phyloP scores from a whole-genome alignment of 2,888 invertebrate genomes.

The Acanthosoma haemorrhoidale region DNA sequence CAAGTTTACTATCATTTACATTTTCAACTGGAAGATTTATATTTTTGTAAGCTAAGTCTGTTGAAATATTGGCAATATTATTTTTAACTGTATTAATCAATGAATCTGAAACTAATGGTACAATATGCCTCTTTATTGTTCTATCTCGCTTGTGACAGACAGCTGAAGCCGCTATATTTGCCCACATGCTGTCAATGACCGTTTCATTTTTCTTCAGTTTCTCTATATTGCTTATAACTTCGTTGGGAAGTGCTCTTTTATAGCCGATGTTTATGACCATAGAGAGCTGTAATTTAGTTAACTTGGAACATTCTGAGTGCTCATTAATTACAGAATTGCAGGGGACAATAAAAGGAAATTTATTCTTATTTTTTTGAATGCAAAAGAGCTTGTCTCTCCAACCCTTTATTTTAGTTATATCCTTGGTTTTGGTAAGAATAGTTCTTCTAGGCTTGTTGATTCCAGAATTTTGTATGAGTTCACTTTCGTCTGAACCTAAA shows the following conservation, averaged over 20 bases:
- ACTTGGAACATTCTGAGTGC: background rate
- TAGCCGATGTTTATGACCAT: conserved; percentile 9
- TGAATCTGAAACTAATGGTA: conserved; percentile 4
- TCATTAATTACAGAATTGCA: background rate
- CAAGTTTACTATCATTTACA: background rate
- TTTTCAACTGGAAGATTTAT: background rate
- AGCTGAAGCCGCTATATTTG: conserved; percentile 16
- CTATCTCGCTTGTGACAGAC: background rate
- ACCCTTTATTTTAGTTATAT: conserved; percentile 18
- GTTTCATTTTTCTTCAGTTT: background rate
- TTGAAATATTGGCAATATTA: background rate
- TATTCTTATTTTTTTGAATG: background rate
- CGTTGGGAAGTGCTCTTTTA: background rate
- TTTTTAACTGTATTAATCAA: background rate
- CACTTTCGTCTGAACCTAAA: no score
- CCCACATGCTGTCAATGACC: conserved; percentile 9
- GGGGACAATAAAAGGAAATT: background rate
- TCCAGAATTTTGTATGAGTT: background rate
- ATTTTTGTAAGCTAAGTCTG: background rate
- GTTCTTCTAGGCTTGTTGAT: no score
- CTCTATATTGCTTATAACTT: background rate
- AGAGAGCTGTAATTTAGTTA: background rate
- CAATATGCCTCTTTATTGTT: background rate
- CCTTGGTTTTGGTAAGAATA: conserved; percentile 7
- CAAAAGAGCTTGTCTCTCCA: conserved; percentile 14